phyloP scores from a whole-genome alignment of 2,888 invertebrate genomes.

The Adela reaumurella region DNA sequence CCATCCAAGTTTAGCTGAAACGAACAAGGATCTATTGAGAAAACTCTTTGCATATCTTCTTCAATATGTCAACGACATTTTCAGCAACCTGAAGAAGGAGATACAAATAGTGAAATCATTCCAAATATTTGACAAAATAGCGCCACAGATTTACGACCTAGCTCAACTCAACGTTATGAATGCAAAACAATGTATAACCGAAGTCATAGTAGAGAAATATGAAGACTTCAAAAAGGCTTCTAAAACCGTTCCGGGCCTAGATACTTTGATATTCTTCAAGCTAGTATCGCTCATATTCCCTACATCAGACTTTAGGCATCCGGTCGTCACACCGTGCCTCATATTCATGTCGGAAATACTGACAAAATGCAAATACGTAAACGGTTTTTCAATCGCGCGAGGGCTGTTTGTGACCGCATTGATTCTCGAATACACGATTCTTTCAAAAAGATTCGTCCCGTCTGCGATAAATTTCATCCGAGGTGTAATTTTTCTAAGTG shows the following conservation, averaged over 20 bases:
- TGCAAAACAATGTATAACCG: conserved; percentile 63
- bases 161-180: conserved; percentile 67
- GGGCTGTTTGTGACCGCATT: conserved; percentile 75
- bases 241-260: conserved; percentile 61
- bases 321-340: conserved; percentile 80
- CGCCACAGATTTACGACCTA: conserved; percentile 63
- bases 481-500: conserved; percentile 70
- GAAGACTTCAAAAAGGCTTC: conserved; percentile 56
- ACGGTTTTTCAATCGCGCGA: conserved; percentile 65
- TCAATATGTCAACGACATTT: conserved; percentile 71
- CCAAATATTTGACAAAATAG: conserved; percentile 54
- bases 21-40: conserved; percentile 74
- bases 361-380: conserved; percentile 59
- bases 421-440: conserved; percentile 70
- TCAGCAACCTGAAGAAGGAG: conserved; percentile 32
- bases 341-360: conserved; percentile 82
- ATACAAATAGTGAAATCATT: conserved; percentile 51
- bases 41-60: conserved; percentile 72
- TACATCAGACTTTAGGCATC: conserved; percentile 87
- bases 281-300: conserved; percentile 78
- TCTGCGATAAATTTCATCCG: conserved; percentile 75
- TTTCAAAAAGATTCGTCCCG: conserved; percentile 80
- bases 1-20: conserved; percentile 74
- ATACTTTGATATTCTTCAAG: conserved; percentile 78
- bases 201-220: conserved; percentile 71